Evolutionary conservation across 2,888 invertebrate genomes (phyloP), one percentile per base, ranked within the genome.

Genomic region (Platycheirus albimanus): DNA sequence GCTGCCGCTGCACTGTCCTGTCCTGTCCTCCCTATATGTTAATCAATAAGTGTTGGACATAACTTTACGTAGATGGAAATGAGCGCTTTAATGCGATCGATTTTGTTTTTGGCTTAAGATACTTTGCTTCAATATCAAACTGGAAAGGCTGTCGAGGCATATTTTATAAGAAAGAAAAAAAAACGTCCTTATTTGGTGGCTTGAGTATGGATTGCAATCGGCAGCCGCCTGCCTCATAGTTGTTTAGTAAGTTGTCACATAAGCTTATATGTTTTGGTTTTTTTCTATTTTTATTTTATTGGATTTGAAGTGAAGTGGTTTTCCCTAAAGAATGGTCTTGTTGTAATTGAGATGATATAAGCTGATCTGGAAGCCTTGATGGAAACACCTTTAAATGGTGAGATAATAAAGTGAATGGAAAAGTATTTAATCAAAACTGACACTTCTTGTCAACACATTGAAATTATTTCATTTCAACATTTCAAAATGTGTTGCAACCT

Each of bases 1-100:
- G n/a, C n/a, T n/a, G n/a, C n/a, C n/a, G n/a, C n/a, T n/a, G n/a
- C n/a, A n/a, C n/a, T n/a, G n/a, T n/a, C n/a, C n/a, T 52, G 28
- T 52, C 38, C 41, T 36, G 52, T 51, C 61, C 63, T 63, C 67
- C 66, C 76, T 77, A 67, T 77, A 81, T 81, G 81, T 77, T 81
- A 81, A 81, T 81, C 81, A 77, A 76, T 77, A 54, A 81, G 77
- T 81, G 81, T 77, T 77, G 67, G 81, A 72, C 77, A 72, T 77
- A 67, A 47, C 76, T 77, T 72, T 67, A 81, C 81, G 61, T 63
- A 77, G 67, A 81, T 77, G 71, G 77, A 81, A 77, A 81, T 72
- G 77, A 77, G 71, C 43, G 81, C 66, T 77, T 81, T 63, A 76
- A 81, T 71, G 63, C 52, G 77, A 66, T 71, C 58, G 54, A 24